These are phyloP conservation scores for Cyclura pinguis DNA, from an alignment of 2,797 vertebrate species.

Conservation along the genomic window DNA sequence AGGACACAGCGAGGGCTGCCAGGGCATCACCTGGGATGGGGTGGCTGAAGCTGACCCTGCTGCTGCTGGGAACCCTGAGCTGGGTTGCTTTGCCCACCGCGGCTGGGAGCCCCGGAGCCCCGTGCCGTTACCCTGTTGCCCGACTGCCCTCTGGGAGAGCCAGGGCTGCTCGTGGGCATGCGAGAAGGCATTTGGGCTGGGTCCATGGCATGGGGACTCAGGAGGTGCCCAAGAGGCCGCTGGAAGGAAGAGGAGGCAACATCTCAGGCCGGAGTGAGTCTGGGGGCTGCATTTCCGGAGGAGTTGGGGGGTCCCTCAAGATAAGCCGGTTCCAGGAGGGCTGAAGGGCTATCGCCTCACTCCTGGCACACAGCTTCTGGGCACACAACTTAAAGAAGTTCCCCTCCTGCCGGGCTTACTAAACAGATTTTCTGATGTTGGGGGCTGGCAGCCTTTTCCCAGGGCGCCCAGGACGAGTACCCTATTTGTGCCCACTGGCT, in stretches of 20 bases:
- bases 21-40: neutral
- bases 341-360: too few relatives aligned
- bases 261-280: neutral
- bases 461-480: too few relatives aligned
- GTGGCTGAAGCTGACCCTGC: neutral
- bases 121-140: neutral
- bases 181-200: too few relatives aligned
- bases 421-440: too few relatives aligned
- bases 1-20: neutral
- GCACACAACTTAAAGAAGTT: too few relatives aligned
- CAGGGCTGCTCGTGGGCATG: neutral
- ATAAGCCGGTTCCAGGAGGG: too few relatives aligned
- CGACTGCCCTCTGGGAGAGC: neutral
- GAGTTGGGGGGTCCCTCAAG: too few relatives aligned
- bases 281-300: neutral
- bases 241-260: neutral
- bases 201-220: neutral
- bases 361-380: too few relatives aligned
- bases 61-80: neutral
- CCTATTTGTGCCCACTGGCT: too few relatives aligned
- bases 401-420: too few relatives aligned
- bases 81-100: neutral
- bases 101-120: neutral
- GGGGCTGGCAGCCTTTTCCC: too few relatives aligned
- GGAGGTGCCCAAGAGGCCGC: neutral